phyloP scores from a whole-genome alignment of 92 coral and sea anemone genomes.

The Zoanthus solanderi region DNA sequence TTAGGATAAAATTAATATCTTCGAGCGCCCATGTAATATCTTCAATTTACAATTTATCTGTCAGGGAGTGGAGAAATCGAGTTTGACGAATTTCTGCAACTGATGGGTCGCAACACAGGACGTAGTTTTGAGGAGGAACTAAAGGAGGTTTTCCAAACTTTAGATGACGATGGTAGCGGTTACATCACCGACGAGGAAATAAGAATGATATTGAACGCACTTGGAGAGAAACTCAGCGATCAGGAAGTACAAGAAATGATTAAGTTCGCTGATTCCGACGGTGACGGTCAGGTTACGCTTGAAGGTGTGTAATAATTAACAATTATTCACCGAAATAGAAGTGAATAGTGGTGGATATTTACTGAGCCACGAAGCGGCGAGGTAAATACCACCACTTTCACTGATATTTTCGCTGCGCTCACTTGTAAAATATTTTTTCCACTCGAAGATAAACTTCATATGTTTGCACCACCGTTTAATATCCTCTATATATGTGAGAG shows the following conservation, averaged over 20 bases:
- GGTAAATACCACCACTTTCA: no score
- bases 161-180: conserved; percentile 43
- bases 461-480: no score
- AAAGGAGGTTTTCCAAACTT: conserved; percentile 44
- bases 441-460: no score
- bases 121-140: conserved; percentile 47
- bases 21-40: no score
- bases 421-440: no score
- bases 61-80: conserved; percentile 47
- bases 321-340: no score
- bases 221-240: conserved; percentile 45
- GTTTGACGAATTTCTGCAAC: conserved; percentile 39
- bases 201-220: conserved; percentile 39
- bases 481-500: no score
- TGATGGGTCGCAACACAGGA: conserved; percentile 46
- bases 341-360: no score
- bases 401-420: no score
- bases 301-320: conserved; percentile 4
- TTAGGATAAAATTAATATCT: background rate
- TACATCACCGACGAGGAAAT: conserved; percentile 46
- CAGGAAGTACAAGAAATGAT: conserved; percentile 51
- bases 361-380: no score
- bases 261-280: conserved; percentile 43
- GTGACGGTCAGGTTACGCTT: conserved; percentile 38
- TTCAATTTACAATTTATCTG: background rate